Evolutionary conservation across 2,888 invertebrate genomes (phyloP), one percentile per base, ranked within the genome.

Genomic region (Calliopum simillimum): DNA sequence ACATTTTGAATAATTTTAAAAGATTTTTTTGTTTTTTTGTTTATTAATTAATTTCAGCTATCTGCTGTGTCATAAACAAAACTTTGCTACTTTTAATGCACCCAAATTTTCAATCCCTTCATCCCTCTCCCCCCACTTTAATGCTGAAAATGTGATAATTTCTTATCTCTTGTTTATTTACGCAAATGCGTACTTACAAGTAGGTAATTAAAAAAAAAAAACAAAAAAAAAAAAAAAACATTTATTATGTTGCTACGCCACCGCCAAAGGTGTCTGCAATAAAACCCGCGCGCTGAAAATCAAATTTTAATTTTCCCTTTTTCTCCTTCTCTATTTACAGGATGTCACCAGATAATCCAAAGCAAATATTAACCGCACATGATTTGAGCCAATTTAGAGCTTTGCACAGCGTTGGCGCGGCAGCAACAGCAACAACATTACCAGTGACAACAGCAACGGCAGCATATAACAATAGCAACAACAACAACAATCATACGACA

Each of bases 331-430:
- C 67, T 49, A 4, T 73, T 81, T 81, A n/a, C 75, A 86, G 86
- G 81, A 86, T 86, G 86, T 84, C 86, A 74, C 82, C 80, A 76
- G 85, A 85, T 75, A 84, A 84, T 76, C 82, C 82, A 73, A 81
- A 83, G 77, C 80, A 82, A 77, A 74, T 82, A 75, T 76, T 83
- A 70, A 80, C 83, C 69, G 76, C 78, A 71, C 79, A 83, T 75
- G 84, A 83, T 78, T 68, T 84, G 71, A 79, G 79, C 72, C 80
- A 80, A 73, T 70, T 83, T 68, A 79, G 80, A 68, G 79, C 80
- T 44, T 77, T 82, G 71, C 76, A 81, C 71, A 79, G 78, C 74
- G 79, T 75, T 74, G 77, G 78, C 74, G 72, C 71, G 61, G 75
- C 76, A 59, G 68, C 61, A 66, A 33, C 46, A 69, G 71, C 77